Evolutionary conservation across 2,888 invertebrate species (phyloP).

Genomic region (Entomobrya proxima): DNA sequence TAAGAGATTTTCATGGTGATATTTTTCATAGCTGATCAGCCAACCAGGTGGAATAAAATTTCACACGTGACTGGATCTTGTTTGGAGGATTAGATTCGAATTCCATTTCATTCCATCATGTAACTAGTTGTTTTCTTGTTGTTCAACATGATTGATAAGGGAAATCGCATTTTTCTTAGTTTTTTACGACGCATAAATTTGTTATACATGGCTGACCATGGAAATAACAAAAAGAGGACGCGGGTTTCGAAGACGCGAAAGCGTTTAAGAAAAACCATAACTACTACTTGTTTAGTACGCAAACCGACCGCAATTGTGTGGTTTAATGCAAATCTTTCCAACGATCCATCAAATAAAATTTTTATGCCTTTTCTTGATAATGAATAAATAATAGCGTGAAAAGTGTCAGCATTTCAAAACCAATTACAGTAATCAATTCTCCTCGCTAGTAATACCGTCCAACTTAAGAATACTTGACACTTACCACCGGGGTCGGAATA

Average conservation of each 20-base stretch:
- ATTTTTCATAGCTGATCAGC: constrained; percentile 6
- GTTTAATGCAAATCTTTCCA: too few species aligned
- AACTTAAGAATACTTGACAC: too few species aligned
- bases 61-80: constrained; percentile 55
- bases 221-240: neutral
- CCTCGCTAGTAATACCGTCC: too few species aligned
- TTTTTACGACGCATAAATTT: constrained; percentile 29
- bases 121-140: constrained; percentile 34
- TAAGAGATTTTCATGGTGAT: constrained; percentile 4
- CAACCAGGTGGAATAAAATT: constrained; percentile 44
- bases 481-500: too few species aligned
- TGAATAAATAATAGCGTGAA: too few species aligned
- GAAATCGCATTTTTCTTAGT: neutral
- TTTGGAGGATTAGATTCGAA: constrained; percentile 35
- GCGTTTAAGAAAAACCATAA: neutral
- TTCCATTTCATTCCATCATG: neutral
- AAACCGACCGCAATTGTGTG: too few species aligned
- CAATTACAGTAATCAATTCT: too few species aligned
- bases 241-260: neutral
- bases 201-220: neutral
- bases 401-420: too few species aligned
- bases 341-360: too few species aligned
- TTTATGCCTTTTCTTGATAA: too few species aligned
- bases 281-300: too few species aligned
- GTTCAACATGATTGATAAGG: constrained; percentile 39